phyloP scores from a whole-genome alignment of 2,113 vertebrate species.

The Saccopteryx leptura region DNA sequence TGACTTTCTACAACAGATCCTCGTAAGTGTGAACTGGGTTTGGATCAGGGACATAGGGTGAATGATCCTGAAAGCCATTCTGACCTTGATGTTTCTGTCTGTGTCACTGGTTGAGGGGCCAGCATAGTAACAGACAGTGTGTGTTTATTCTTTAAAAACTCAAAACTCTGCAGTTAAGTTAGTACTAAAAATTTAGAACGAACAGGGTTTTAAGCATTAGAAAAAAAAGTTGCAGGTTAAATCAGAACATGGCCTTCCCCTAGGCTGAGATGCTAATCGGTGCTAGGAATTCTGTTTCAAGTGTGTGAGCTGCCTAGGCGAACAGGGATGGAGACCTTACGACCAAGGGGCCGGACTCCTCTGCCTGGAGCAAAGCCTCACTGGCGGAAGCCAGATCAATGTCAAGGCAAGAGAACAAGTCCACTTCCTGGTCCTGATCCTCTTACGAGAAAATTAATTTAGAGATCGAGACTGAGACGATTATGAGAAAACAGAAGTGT shows the following conservation, averaged over 20 bases:
- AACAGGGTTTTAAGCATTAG: background rate
- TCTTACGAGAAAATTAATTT: constrained; percentile 8
- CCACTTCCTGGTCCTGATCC: background rate
- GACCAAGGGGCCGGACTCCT: background rate
- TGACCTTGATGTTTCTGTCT: background rate
- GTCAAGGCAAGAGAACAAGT: constrained; percentile 8
- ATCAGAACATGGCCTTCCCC: background rate
- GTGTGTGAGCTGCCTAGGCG: background rate
- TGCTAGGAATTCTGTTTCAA: constrained; percentile 63
- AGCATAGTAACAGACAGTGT: background rate
- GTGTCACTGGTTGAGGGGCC: background rate
- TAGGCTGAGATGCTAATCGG: constrained; percentile 33
- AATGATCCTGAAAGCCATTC: background rate
- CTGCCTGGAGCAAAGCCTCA: background rate
- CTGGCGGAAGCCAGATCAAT: background rate
- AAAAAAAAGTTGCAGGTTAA: constrained; percentile 30
- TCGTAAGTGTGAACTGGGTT: background rate
- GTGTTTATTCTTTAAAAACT: constrained; percentile 34
- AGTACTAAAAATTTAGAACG: constrained; percentile 39
- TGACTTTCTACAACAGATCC: background rate
- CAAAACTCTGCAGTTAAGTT: constrained; percentile 13
- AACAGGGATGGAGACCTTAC: background rate
- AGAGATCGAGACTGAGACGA: background rate
- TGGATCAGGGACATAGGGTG: background rate
- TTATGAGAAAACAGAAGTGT: constrained; percentile 39